A percentile compares a stretch with the other conserved stretches of the same genome.
Evolutionary conservation across 2,113 vertebrate genomes (phyloP).

Genomic region (Tachycineta bicolor): DNA sequence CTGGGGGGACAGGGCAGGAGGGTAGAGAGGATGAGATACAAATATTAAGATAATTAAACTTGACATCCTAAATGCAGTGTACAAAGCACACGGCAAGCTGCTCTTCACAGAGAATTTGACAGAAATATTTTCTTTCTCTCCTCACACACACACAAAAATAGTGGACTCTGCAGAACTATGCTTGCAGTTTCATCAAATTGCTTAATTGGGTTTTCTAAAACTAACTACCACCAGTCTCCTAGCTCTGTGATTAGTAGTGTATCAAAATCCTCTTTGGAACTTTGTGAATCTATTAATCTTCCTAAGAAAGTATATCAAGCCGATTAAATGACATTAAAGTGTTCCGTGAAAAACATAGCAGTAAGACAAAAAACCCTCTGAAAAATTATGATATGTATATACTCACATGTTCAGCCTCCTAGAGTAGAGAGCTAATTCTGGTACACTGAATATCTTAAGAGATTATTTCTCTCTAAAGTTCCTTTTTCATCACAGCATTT

Average conservation of each 20-base stretch:
- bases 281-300: constrained; percentile 31
- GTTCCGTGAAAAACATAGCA: background rate
- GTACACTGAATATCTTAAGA: background rate
- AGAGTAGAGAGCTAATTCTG: background rate
- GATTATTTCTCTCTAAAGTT: constrained; percentile 27
- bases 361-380: background rate
- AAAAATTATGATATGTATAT: background rate
- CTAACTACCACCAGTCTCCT: background rate
- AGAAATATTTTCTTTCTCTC: background rate
- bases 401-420: background rate
- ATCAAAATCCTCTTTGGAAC: constrained; percentile 28
- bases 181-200: background rate
- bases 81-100: background rate
- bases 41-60: background rate
- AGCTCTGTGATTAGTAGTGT: background rate
- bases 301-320: background rate
- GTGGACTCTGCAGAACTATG: background rate
- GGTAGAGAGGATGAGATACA: background rate
- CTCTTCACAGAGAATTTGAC: background rate
- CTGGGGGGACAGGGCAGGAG: background rate
- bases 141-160: background rate
- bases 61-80: background rate
- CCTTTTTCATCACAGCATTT: background rate
- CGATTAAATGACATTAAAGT: background rate
- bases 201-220: background rate